Evolutionary conservation across 2,797 vertebrate species (phyloP), one percentile per base, ranked within the genome.

Genomic region (Prunella strophiata): DNA sequence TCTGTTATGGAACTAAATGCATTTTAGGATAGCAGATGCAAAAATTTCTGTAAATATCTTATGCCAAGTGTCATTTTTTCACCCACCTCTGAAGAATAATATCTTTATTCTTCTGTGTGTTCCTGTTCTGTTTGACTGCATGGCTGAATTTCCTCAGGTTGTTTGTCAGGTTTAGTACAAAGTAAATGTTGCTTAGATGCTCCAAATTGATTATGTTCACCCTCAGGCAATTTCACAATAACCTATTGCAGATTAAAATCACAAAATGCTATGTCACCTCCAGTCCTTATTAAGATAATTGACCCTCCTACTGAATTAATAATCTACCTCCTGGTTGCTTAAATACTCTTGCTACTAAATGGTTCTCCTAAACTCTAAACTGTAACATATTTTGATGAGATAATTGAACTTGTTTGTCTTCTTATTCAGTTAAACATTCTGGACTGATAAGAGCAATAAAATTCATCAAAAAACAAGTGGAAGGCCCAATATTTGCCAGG

Each of bases 201-300:
- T 95, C 75, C 55, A 80, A 21, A 91, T 72, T 96, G 92, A 94
- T 96, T 91, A 86, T 57, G 73, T 92, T 94, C 85, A 92, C 55
- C 76, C 57, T 67, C 54, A 85, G 77, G 93, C 90, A 68, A 94
- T 91, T 87, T 92, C 32, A 84, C 20, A 95, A 93, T 91, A 96
- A 96, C 78, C 54, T 81, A 51, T 84, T 92, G 82, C 87, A 94
- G 67, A 95, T 94, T 94, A 93, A 92, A 88, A 96, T 95, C 84
- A 89, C 29, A 92, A 96, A 96, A 88, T 84, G 9, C 48, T 92
- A 42, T 96, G 89, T 93, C 71, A 85, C 67, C 71, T 95, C 42
- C 45, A 48, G 59, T 93, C 48, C 58, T 54, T 96, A 93, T 85
- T 95, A 92, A 95, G 87, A 72, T 94, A 91, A 76, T 96, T 94